A percentile compares a stretch with the other conserved stretches of the same genome.
Conservation (phyloP, 2,797 vertebrate genomes). For the Chiropotes sagulatus region DNA sequence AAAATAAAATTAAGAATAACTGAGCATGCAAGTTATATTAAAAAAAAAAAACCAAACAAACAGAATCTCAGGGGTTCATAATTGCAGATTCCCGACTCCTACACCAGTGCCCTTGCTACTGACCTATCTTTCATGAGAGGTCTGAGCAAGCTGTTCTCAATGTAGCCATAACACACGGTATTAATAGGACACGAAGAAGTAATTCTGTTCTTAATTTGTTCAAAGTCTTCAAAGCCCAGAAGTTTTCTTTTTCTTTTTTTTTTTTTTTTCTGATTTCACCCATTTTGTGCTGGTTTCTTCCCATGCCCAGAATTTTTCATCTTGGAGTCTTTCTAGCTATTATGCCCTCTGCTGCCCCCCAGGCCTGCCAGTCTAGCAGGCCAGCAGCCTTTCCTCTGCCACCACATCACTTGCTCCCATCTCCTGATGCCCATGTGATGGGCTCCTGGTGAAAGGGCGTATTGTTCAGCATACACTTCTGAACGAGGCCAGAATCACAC, state of each 20-base stretch:
- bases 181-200: conserved; percentile 1
- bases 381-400: conserved; percentile 29
- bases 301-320: conserved; percentile 20
- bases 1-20: not conserved
- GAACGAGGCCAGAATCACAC: conserved; percentile 62
- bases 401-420: conserved; percentile 7
- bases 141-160: conserved; percentile 31
- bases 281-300: no score
- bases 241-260: conserved; percentile 31
- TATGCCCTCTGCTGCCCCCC: not conserved
- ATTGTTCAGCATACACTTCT: conserved; percentile 73
- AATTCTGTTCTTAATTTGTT: conserved; percentile 32
- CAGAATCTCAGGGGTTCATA: not conserved
- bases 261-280: no score
- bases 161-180: not conserved
- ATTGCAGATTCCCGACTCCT: not conserved
- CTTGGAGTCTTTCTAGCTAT: conserved; percentile 1
- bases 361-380: not conserved
- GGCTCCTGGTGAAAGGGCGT: conserved; percentile 72
- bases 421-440: conserved; percentile 74
- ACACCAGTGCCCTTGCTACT: not conserved
- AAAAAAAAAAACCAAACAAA: not conserved
- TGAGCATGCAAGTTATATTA: not conserved
- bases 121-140: not conserved
- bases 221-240: conserved; percentile 45